Evolutionary conservation across 2,888 invertebrate species (phyloP), one percentile per base, ranked within the genome.

Genomic region (Cinara cedri): DNA sequence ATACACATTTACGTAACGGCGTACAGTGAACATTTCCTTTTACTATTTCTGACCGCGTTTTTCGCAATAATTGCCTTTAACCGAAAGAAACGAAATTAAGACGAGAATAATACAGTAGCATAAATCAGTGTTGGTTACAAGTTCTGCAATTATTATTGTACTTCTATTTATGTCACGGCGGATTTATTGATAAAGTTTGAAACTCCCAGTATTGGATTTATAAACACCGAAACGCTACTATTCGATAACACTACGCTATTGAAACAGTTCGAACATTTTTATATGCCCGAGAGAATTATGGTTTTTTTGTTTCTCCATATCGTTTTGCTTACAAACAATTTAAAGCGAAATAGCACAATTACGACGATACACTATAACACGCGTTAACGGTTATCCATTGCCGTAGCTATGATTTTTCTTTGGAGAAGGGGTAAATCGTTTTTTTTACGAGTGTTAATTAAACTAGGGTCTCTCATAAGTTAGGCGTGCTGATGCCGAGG

Each of bases 111-210:
- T 71, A 44, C 34, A 6, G 26, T 70, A 49, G n/a, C 11, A 55
- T 71, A 57, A 57, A 71, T 57, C 71, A 44, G 71, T 19, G 19
- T 6, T n/a, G n/a, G n/a, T n/a, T n/a, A 11, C 44, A 1, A 42
- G 55, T 71, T 51, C 34, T 21, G 55, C 55, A 42, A 71, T 71
- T 71, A 71, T 34, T 34, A 34, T n/a, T n/a, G n/a, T 55, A 55
- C 16, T 42, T 51, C 34, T 34, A n/a, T n/a, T 34, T 11, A 16
- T 21, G 54, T 55, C n/a, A 14, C 19, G 55, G 21, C 21, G 71
- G 71, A 71, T 71, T 71, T 71, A 71, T 71, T 57, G 71, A 57
- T 44, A 71, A 71, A 71, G 71, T 71, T 71, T 44, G 16, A 19
- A 34, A 54, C 70, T 42, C 14, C 19, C 19, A 4, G 19, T n/a